Evolutionary conservation across 2,797 vertebrate genomes (phyloP).

Genomic region (Lycodopsis pacificus): DNA sequence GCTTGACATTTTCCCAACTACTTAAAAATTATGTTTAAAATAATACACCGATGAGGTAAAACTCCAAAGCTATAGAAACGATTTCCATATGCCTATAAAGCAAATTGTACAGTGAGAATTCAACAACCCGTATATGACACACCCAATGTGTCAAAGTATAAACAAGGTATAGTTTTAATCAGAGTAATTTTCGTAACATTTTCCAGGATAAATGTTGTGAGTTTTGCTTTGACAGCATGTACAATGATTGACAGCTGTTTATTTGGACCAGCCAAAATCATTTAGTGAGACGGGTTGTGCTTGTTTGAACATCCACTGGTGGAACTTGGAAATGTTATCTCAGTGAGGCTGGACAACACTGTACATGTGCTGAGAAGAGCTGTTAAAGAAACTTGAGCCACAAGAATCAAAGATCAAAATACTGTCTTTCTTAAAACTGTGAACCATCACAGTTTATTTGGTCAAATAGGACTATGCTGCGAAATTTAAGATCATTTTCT

Average conservation of each 20-base stretch:
- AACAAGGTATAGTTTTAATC: conserved; percentile 30
- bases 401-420: neutral
- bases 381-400: conserved; percentile 4
- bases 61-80: conserved; percentile 8
- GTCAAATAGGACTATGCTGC: neutral
- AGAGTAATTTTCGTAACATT: conserved; percentile 36
- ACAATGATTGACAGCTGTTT: conserved; percentile 51
- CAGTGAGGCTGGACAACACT: conserved; percentile 19
- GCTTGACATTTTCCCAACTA: neutral
- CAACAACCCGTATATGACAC: conserved; percentile 20
- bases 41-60: neutral
- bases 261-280: conserved; percentile 49
- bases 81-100: conserved; percentile 15
- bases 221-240: conserved; percentile 33
- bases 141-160: conserved; percentile 13
- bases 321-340: conserved; percentile 35
- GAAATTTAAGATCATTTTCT: neutral
- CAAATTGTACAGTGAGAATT: neutral
- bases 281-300: conserved; percentile 25
- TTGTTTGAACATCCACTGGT: conserved; percentile 46
- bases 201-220: conserved; percentile 58
- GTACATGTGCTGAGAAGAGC: conserved; percentile 7
- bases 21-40: conserved; percentile 7
- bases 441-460: neutral
- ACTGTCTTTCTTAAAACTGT: neutral